These are phyloP conservation scores for Callipepla californica DNA, from an alignment of 2,113 vertebrate species.

Conservation along the genomic window DNA sequence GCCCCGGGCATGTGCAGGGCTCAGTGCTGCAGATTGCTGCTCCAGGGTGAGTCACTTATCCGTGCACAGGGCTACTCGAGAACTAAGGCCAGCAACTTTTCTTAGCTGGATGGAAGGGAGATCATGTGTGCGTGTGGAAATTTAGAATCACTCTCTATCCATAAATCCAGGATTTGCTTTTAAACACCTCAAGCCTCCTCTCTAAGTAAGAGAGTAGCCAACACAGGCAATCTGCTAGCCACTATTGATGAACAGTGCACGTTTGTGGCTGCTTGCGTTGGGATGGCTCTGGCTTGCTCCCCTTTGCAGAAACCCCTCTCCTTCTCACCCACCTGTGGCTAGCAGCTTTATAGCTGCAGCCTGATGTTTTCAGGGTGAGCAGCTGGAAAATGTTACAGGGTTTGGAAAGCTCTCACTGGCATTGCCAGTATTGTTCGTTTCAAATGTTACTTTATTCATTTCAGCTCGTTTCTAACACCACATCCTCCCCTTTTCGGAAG, in stretches of 20 bases:
- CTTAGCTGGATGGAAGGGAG: slow-evolving; percentile 11
- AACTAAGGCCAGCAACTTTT: background rate
- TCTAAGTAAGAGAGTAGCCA: background rate
- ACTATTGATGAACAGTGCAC: background rate
- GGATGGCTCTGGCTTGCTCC: background rate
- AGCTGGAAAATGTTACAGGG: slow-evolving; percentile 56
- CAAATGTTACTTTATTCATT: background rate
- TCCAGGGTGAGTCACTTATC: background rate
- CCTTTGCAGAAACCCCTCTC: background rate
- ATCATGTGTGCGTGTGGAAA: slow-evolving; percentile 36
- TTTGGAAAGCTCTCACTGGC: slow-evolving; percentile 52
- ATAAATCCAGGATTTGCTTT: background rate
- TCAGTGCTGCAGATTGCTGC: background rate
- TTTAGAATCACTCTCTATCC: background rate
- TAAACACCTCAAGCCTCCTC: background rate
- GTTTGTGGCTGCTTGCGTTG: background rate
- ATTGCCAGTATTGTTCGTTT: slow-evolving; percentile 47
- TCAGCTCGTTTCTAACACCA: background rate
- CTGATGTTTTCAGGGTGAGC: slow-evolving; percentile 32
- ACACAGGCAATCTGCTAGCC: background rate
- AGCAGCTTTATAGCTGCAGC: slow-evolving; percentile 39
- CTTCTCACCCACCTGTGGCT: slow-evolving; percentile 44
- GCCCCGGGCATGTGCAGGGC: background rate
- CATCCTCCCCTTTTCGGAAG: background rate
- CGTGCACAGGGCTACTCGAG: rapidly evolving